Conservation (phyloP, 2,888 invertebrate genomes). For the Augiades crinisus region DNA sequence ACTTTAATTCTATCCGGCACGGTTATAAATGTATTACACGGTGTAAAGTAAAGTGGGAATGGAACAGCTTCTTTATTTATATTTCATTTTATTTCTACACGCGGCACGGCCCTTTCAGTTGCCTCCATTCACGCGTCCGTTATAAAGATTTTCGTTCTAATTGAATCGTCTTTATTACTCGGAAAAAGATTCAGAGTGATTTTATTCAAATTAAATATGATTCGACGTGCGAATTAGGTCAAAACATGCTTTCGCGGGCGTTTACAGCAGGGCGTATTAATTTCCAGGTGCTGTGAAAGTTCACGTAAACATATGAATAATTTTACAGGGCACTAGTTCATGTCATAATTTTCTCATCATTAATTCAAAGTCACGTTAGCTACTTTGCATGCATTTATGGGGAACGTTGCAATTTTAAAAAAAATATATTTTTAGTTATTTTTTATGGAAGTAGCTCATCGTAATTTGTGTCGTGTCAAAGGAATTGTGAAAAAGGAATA, state of each 20-base stretch:
- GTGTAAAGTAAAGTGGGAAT: slow-evolving; percentile 29
- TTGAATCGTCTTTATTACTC: slow-evolving; percentile 49
- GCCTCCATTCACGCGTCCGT: slow-evolving; percentile 48
- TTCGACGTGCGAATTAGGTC: slow-evolving; percentile 22
- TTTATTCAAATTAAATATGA: slow-evolving; percentile 30
- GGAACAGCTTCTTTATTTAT: slow-evolving; percentile 40
- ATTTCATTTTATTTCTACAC: slow-evolving; percentile 55
- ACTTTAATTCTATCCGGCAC: slow-evolving; percentile 25
- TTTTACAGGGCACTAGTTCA: background rate
- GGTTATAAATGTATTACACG: background rate
- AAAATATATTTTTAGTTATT: no score
- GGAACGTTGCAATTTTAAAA: background rate
- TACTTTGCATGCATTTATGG: background rate
- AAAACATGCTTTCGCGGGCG: slow-evolving; percentile 1
- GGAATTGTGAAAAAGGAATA: no score
- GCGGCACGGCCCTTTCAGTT: slow-evolving; percentile 39
- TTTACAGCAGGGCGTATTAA: background rate
- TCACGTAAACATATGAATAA: slow-evolving; percentile 3
- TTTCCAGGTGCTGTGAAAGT: background rate
- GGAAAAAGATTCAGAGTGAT: slow-evolving; percentile 31
- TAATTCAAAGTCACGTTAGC: background rate
- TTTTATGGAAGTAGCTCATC: no score
- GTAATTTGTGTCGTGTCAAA: background rate
- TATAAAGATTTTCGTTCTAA: slow-evolving; percentile 49
- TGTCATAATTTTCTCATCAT: background rate